Evolutionary conservation across 2,797 vertebrate species (phyloP), one percentile per base, ranked within the genome.

Genomic region (Sebastes aleutianus): DNA sequence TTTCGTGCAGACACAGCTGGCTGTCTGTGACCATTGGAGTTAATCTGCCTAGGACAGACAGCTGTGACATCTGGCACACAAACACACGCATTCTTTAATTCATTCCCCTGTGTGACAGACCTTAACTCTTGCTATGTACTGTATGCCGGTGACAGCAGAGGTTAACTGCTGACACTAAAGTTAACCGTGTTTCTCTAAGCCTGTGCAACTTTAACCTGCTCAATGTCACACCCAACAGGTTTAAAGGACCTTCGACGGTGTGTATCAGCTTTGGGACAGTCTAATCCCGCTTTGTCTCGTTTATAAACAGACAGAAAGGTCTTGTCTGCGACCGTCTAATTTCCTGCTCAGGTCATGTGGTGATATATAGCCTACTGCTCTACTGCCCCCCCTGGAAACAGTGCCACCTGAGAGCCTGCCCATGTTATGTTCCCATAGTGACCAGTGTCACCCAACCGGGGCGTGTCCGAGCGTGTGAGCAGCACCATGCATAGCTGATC

Each of bases 401-500:
- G 82, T 78, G 91, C 92, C 84, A 95, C 90, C 87, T 80, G 93
- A 96, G 94, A 93, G 85, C 83, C 83, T 82, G 75, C 6, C 87
- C 61, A 27, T 93, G 91, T 93, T 93, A 76, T 91, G 93, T 95
- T 92, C 70, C 93, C 90, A 91, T 94, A 82, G 93, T 54, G 87
- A 95, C 91, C 77, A 63, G 57, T 85, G 93, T 93, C 95, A 96
- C 89, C 92, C 91, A 91, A 95, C 78, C 84, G 10, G 86, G 94
- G 93, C 20, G 88, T 92, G 89, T 91, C 89, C 68, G 56, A 74
- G 66, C 85, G 82, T 79, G 79, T 67, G 74, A 78, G 85, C 68
- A 29, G 73, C 79, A 39, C 79, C 80, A 82, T 82, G 84, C 88
- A 85, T 74, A 80, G 76, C 82, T 87, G 85, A 87, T 75, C 20